A percentile compares a stretch with the other conserved stretches of the same genome.
These are phyloP conservation scores for Nycticryphes semicollaris DNA, from an alignment of 2,113 vertebrate genomes.

Conservation along the genomic window DNA sequence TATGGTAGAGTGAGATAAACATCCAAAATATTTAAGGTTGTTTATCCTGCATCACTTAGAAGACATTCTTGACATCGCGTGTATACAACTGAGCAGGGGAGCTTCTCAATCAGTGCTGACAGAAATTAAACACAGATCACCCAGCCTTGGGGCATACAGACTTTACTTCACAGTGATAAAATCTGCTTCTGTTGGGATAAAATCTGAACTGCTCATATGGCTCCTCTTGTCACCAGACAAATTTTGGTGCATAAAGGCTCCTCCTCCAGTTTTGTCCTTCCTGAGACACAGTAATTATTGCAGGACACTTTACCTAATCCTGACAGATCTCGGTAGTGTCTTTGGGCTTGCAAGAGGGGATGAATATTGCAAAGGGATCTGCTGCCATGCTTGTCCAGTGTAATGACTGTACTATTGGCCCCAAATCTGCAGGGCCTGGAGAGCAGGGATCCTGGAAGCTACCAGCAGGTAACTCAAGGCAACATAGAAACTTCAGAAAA, in stretches of 20 bases:
- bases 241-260: background rate
- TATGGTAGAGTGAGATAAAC: slow-evolving; percentile 64
- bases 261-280: background rate
- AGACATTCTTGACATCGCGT: slow-evolving; percentile 34
- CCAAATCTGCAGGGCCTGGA: background rate
- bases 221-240: background rate
- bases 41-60: slow-evolving; percentile 40
- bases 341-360: background rate
- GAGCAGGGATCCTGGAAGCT: background rate
- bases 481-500: background rate
- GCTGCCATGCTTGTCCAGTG: background rate
- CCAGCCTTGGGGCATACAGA: background rate
- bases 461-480: background rate
- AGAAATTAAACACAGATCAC: slow-evolving; percentile 18
- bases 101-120: slow-evolving; percentile 5
- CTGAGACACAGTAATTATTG: background rate
- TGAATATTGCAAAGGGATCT: background rate
- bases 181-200: slow-evolving; percentile 10
- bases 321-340: background rate
- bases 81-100: slow-evolving; percentile 9
- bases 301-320: background rate
- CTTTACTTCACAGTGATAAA: background rate
- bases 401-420: background rate
- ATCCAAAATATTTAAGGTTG: slow-evolving; percentile 52
- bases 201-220: background rate